Percentiles rank a stretch among this genome's conserved stretches.
These are phyloP conservation scores for Prolemur simus DNA, from an alignment of 2,113 vertebrate genomes.

Conservation along the genomic window DNA sequence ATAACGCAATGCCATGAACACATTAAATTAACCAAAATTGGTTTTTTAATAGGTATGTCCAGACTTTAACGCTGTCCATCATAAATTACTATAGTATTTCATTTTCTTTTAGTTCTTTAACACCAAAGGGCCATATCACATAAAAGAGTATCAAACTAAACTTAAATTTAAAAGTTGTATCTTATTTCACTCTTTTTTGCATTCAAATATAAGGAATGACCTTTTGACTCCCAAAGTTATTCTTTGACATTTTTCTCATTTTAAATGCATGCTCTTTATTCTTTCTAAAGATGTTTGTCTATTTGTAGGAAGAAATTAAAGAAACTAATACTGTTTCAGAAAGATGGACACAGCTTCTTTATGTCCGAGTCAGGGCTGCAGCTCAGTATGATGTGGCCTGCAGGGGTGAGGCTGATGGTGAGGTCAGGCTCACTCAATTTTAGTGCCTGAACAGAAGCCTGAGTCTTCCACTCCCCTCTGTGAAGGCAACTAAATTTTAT, in stretches of 20 bases:
- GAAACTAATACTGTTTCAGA: not conserved
- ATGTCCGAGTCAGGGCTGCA: not conserved
- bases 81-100: not conserved
- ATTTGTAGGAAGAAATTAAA: not conserved
- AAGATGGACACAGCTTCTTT: not conserved
- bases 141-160: not conserved
- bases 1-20: not conserved
- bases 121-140: not conserved
- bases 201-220: not conserved
- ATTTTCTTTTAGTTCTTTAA: not conserved
- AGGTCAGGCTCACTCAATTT: not conserved
- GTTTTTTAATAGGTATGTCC: not conserved
- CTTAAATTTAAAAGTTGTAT: not conserved
- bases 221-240: not conserved
- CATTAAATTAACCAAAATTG: not conserved
- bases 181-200: slow-evolving; percentile 15
- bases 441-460: not conserved
- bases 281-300: not conserved
- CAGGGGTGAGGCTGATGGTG: not conserved
- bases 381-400: not conserved
- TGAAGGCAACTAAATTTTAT: not conserved
- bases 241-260: not conserved
- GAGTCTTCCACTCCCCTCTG: not conserved
- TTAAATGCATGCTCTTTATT: not conserved
- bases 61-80: not conserved